phyloP scores from a whole-genome alignment of 2,888 invertebrate species.

The Auanema sp. region DNA sequence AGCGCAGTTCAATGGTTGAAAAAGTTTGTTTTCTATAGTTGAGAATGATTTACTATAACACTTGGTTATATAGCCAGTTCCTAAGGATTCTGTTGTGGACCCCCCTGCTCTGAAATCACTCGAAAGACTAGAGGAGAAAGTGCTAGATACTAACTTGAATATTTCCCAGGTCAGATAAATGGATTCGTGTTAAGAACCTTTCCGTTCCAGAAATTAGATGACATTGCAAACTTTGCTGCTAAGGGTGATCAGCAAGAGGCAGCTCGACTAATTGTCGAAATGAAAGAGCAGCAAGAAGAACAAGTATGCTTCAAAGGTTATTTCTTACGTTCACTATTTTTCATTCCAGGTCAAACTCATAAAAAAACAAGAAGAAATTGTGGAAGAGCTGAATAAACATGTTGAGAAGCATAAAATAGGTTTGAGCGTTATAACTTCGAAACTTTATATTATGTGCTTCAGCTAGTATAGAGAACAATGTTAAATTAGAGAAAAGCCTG shows the following conservation, averaged over 20 bases:
- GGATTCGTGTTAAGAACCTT: no score
- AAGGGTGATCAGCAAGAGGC: constrained; percentile 47
- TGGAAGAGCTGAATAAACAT: constrained; percentile 47
- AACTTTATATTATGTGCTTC: no score
- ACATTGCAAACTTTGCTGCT: constrained; percentile 44
- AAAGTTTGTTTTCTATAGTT: constrained; percentile 21
- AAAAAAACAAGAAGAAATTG: constrained; percentile 46
- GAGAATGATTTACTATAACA: neutral
- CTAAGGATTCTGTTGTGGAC: constrained; percentile 29
- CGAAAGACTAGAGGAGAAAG: constrained; percentile 46
- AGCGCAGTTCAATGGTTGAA: constrained; percentile 40
- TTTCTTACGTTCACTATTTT: neutral
- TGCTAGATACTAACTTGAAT: constrained; percentile 49
- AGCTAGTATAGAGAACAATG: no score
- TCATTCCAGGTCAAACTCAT: constrained; percentile 34
- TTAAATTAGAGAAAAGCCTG: no score
- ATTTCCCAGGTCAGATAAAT: constrained; percentile 46
- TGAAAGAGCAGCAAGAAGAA: constrained; percentile 45
- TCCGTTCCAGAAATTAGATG: constrained; percentile 35
- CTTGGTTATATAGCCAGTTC: constrained; percentile 14
- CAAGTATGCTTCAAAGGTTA: constrained; percentile 18
- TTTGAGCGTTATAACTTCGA: neutral
- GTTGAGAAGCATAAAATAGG: constrained; percentile 23
- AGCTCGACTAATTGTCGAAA: constrained; percentile 44
- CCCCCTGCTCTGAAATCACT: constrained; percentile 38